Percentiles rank a stretch among this genome's conserved stretches.
These are phyloP conservation scores for Ramazzottius varieornatus DNA, from an alignment of 2,888 invertebrate species.

Conservation along the genomic window DNA sequence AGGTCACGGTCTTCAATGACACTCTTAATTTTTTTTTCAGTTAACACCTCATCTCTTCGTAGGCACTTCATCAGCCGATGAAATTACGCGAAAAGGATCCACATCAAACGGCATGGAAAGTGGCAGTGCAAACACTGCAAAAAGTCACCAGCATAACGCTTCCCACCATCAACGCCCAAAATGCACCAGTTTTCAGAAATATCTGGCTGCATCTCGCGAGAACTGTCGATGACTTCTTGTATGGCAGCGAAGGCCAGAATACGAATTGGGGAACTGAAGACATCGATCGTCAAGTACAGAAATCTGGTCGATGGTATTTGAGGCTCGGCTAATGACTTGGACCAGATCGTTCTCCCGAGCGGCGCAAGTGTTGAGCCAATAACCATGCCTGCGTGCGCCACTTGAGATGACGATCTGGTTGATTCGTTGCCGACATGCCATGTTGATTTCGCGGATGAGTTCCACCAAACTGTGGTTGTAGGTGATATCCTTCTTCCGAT, in stretches of 20 bases:
- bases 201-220: slow-evolving; percentile 59
- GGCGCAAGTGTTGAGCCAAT: too few relatives aligned
- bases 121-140: neutral
- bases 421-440: too few relatives aligned
- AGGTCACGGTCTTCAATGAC: too few relatives aligned
- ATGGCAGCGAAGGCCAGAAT: slow-evolving; percentile 20
- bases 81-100: neutral
- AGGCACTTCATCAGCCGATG: neutral
- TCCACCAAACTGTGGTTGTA: too few relatives aligned
- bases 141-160: neutral
- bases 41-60: slow-evolving; percentile 2
- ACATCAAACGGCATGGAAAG: neutral
- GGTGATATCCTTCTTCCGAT: slow-evolving; percentile 49
- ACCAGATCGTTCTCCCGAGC: too few relatives aligned
- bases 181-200: slow-evolving; percentile 15
- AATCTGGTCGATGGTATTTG: slow-evolving; percentile 4
- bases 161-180: neutral
- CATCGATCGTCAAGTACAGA: slow-evolving; percentile 33
- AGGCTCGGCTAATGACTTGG: neutral
- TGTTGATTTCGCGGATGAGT: too few relatives aligned
- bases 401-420: too few relatives aligned
- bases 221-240: slow-evolving; percentile 68
- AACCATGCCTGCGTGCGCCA: too few relatives aligned
- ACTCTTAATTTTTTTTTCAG: neutral
- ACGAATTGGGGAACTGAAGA: slow-evolving; percentile 36